A percentile compares a stretch with the other conserved stretches of the same genome.
Conservation (phyloP, 2,888 invertebrate genomes). For the Tuta absoluta region DNA sequence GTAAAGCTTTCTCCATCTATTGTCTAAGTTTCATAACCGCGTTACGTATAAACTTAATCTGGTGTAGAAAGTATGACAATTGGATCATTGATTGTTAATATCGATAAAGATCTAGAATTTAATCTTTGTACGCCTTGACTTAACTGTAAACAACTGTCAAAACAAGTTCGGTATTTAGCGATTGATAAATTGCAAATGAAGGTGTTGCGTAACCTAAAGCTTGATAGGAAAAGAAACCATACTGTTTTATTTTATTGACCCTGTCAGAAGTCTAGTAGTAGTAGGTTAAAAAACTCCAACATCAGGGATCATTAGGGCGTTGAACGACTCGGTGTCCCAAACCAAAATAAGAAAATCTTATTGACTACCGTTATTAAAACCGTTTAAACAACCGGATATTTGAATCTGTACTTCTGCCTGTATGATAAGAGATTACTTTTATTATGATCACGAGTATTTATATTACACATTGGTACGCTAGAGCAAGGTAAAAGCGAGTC, state of each 20-base stretch:
- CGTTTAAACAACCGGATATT: too few relatives aligned
- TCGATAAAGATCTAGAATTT: slow-evolving; percentile 27
- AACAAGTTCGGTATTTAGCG: background rate
- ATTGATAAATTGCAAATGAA: slow-evolving; percentile 2
- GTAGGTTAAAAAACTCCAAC: too few relatives aligned
- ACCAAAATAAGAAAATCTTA: too few relatives aligned
- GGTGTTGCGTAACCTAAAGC: background rate
- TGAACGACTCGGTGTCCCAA: too few relatives aligned
- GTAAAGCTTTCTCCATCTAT: slow-evolving; percentile 58
- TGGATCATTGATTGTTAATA: slow-evolving; percentile 40
- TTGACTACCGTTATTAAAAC: too few relatives aligned
- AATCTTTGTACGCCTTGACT: slow-evolving; percentile 4
- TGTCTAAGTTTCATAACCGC: slow-evolving; percentile 61
- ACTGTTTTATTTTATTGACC: background rate
- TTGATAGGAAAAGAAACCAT: background rate
- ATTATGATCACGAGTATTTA: too few relatives aligned
- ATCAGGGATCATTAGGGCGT: too few relatives aligned
- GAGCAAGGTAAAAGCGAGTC: slow-evolving; percentile 28
- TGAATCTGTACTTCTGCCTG: too few relatives aligned
- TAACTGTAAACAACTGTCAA: slow-evolving; percentile 6
- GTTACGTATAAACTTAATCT: slow-evolving; percentile 60
- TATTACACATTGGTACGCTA: slow-evolving; percentile 4
- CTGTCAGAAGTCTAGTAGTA: too few relatives aligned
- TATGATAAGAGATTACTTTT: too few relatives aligned
- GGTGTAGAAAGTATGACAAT: slow-evolving; percentile 65